phyloP scores from a whole-genome alignment of 2,113 vertebrate species.

The Rostratula benghalensis region DNA sequence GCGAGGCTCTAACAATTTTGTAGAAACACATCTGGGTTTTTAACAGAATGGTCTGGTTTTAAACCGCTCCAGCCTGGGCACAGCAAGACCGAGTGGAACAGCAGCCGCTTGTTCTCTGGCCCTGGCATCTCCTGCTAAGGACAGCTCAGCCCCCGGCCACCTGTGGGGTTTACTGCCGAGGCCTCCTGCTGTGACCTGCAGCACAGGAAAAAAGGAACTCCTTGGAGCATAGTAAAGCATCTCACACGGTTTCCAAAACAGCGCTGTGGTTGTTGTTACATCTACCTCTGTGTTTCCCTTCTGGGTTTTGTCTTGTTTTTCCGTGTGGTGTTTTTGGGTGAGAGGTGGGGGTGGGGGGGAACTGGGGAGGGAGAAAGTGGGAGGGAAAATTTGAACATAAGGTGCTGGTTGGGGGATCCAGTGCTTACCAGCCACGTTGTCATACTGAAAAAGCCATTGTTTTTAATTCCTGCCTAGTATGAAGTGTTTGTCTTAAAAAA shows the following conservation, averaged over 20 bases:
- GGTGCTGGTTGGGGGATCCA: conserved; percentile 35
- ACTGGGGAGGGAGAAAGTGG: neutral
- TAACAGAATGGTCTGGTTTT: neutral
- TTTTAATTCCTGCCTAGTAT: conserved; percentile 68
- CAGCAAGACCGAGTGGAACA: neutral
- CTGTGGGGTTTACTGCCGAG: neutral
- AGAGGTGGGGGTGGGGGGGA: neutral
- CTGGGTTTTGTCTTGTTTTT: conserved; percentile 26
- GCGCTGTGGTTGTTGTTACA: neutral
- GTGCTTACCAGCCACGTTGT: conserved; percentile 62
- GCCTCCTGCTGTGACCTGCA: accelerated
- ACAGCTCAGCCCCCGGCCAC: neutral
- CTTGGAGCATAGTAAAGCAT: neutral
- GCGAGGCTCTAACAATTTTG: neutral
- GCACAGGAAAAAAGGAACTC: neutral
- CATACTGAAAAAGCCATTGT: conserved; percentile 64
- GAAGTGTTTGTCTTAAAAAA: conserved; percentile 61
- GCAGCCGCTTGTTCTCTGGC: accelerated
- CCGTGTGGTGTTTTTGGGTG: neutral
- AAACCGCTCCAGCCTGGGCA: neutral
- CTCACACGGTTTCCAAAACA: neutral
- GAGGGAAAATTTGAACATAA: neutral
- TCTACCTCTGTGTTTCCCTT: conserved; percentile 67
- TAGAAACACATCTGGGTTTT: neutral
- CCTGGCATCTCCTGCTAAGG: accelerated